Base-by-base conservation (phyloP, 2,113 vertebrate genomes). In the Acanthisitta chloris region DNA sequence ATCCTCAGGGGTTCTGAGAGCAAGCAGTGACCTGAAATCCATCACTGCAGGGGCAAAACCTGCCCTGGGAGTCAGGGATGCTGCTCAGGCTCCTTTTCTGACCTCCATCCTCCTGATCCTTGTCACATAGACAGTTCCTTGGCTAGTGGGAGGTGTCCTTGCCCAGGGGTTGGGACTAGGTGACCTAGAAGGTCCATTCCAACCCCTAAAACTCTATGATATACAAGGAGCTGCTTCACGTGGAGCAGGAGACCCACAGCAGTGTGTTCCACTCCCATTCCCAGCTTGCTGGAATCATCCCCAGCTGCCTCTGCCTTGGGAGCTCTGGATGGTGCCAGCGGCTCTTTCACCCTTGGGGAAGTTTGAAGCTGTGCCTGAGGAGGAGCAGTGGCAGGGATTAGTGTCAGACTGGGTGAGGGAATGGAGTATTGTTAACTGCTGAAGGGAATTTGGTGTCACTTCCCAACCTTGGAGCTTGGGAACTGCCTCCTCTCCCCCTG, bases 91-190 rank as follows among this genome's bases (percentile, higher is more conserved):
- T 85, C 34, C 38, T 76, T 85, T 51, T 33, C 14, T 61, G 6
- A 10, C 19, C 74, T 71, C 65, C 38, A 6, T 28, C 55, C 36
- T 81, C 34, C 51, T 24, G 14, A 36, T 84, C 20, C 7, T n/a
- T 0, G 0, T 81, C 59, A 16, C 8, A 0, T 1, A 14, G 57
- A 2, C 40, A 3, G 34, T n/a, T n/a, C n/a, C n/a, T n/a, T n/a
- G n/a, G n/a, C n/a, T n/a, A n/a, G n/a, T n/a, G n/a, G n/a, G n/a
- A n/a, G n/a, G n/a, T n/a, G n/a, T n/a, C n/a, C n/a, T n/a, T n/a
- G n/a, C n/a, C n/a, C n/a, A n/a, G n/a, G n/a, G n/a, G n/a, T n/a
- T n/a, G n/a, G n/a, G n/a, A n/a, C n/a, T n/a, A n/a, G n/a, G n/a
- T n/a, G n/a, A n/a, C n/a, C n/a, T n/a, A n/a, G n/a, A n/a, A n/a